A percentile compares a stretch with the other conserved stretches of the same genome.
phyloP scores from a whole-genome alignment of 2,113 vertebrate species.

The Cryptotis parvus region DNA sequence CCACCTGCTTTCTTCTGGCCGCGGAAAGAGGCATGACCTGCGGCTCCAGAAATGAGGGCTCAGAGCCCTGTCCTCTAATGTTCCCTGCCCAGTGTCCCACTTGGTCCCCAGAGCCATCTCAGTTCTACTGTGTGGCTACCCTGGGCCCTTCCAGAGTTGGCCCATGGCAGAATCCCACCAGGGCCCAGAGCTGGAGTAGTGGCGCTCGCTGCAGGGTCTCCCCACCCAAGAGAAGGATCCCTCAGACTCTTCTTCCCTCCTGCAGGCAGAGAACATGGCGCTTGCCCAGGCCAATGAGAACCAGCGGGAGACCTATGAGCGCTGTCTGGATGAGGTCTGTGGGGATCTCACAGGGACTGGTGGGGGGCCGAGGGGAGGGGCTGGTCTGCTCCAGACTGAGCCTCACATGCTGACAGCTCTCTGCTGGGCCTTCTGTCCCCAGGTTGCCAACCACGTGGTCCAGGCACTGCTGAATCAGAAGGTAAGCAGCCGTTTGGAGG shows the following conservation, averaged over 20 bases:
- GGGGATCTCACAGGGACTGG: background rate
- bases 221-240: background rate
- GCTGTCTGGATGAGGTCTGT: conserved; percentile 96
- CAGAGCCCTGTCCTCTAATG: background rate
- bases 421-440: conserved; percentile 50
- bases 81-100: background rate
- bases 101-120: background rate
- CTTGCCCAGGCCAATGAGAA: conserved; percentile 96
- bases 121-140: background rate
- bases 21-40: background rate
- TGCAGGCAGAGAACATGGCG: conserved; percentile 94
- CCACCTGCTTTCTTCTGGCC: background rate
- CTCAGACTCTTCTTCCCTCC: conserved; percentile 15
- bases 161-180: background rate
- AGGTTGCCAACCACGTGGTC: conserved; percentile 98
- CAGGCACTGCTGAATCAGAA: conserved; percentile 97
- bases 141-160: background rate
- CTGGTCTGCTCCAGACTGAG: background rate
- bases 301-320: conserved; percentile 95
- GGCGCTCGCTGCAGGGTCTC: background rate
- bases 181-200: background rate
- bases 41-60: background rate
- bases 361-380: background rate
- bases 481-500: conserved; percentile 84
- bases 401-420: background rate